These are phyloP conservation scores for Sminthurinus aureus DNA, from an alignment of 2,888 invertebrate genomes.

Conservation along the genomic window DNA sequence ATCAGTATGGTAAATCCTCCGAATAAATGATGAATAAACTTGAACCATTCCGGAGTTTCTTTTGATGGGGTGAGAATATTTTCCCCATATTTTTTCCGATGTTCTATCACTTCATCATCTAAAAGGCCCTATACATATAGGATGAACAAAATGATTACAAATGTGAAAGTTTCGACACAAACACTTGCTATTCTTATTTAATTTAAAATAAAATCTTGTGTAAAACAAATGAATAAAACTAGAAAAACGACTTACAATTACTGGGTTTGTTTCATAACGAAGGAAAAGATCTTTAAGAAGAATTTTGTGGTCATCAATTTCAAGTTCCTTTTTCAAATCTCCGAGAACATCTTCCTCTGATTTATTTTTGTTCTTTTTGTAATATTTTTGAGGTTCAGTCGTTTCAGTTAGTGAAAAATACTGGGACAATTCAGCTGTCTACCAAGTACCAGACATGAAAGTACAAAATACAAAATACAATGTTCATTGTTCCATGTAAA, in stretches of 20 bases:
- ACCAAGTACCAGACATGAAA: no score
- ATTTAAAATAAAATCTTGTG: no score
- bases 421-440: no score
- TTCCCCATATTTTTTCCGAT: slow-evolving; percentile 51
- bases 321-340: slow-evolving; percentile 68
- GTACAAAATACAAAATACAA: no score
- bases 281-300: slow-evolving; percentile 67
- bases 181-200: no score
- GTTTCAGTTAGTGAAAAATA: no score
- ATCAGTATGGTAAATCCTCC: slow-evolving; percentile 57
- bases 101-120: slow-evolving; percentile 46
- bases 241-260: slow-evolving; percentile 64
- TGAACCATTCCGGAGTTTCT: slow-evolving; percentile 52
- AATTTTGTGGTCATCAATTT: slow-evolving; percentile 69
- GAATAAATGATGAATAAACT: slow-evolving; percentile 53
- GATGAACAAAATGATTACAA: no score
- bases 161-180: no score
- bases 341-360: neutral
- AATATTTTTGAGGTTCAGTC: no score
- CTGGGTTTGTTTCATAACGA: slow-evolving; percentile 65
- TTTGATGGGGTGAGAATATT: slow-evolving; percentile 57
- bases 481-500: no score
- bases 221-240: no score
- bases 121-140: slow-evolving; percentile 57
- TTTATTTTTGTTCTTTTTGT: no score